phyloP scores from a whole-genome alignment of 2,888 invertebrate species.

The Polia nebulosa region DNA sequence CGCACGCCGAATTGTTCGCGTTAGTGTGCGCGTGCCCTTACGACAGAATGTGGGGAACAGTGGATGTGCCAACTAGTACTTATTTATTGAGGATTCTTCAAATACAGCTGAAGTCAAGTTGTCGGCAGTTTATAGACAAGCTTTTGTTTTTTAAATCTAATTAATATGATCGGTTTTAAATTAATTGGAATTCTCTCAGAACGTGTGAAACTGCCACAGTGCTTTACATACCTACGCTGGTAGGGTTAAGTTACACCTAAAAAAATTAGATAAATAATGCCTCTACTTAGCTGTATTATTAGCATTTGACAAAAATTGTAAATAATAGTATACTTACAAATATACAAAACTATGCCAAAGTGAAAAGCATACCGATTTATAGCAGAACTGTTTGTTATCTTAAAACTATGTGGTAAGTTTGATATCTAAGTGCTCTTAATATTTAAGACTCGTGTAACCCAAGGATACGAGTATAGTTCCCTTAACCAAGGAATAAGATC shows the following conservation, averaged over 20 bases:
- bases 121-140: slow-evolving; percentile 3
- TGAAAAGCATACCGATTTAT: neutral
- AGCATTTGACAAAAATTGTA: neutral
- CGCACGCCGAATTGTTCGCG: slow-evolving; percentile 81
- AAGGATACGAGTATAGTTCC: slow-evolving; percentile 72
- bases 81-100: slow-evolving; percentile 54
- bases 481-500: slow-evolving; percentile 66
- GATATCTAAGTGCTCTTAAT: slow-evolving; percentile 77
- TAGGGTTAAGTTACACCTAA: neutral
- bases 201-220: neutral
- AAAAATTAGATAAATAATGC: neutral
- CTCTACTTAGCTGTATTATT: neutral
- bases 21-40: slow-evolving; percentile 69
- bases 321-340: too few species aligned
- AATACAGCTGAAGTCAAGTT: slow-evolving; percentile 15
- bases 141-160: slow-evolving; percentile 18
- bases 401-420: slow-evolving; percentile 20
- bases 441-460: slow-evolving; percentile 86
- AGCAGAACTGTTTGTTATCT: neutral
- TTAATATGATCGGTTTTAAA: slow-evolving; percentile 13
- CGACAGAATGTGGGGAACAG: slow-evolving; percentile 42
- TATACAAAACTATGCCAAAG: neutral
- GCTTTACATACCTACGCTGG: neutral
- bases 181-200: neutral
- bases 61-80: slow-evolving; percentile 31